Conservation (phyloP, 2,797 vertebrate species). For the Sarcoramphus papa region DNA sequence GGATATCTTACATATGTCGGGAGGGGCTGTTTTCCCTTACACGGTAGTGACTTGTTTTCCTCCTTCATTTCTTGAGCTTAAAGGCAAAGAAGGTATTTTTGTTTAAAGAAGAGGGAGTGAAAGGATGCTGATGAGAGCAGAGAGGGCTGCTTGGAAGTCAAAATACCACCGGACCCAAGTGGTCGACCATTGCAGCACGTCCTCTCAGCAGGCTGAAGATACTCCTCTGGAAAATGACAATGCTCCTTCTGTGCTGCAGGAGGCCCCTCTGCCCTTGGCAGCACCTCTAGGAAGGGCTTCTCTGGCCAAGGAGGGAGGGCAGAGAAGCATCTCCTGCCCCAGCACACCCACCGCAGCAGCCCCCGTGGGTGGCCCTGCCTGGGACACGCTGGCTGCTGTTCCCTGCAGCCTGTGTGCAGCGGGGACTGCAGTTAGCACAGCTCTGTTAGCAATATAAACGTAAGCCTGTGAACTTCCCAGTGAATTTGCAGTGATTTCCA, state of each 20-base stretch:
- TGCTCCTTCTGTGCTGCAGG: not conserved
- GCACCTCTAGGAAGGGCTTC: not conserved
- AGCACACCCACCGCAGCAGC: not conserved
- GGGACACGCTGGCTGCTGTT: not conserved
- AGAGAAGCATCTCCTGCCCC: not conserved
- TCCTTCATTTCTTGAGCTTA: not conserved
- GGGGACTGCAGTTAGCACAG: fast-evolving
- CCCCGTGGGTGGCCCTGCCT: too few species aligned
- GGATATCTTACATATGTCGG: not conserved
- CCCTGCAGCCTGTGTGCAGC: not conserved
- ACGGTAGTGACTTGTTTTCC: not conserved
- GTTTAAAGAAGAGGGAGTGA: not conserved
- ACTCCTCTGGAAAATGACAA: not conserved
- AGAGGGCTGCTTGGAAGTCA: not conserved
- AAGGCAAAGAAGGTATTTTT: not conserved
- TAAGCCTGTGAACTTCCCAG: not conserved
- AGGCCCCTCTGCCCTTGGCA: not conserved
- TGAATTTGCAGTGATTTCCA: not conserved
- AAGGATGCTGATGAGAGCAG: not conserved
- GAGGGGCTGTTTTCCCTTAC: not conserved
- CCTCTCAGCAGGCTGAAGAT: not conserved
- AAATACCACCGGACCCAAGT: not conserved
- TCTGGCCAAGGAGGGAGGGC: not conserved
- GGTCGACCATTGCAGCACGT: fast-evolving
- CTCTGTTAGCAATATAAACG: not conserved